Base-by-base conservation (phyloP, 2,797 vertebrate genomes). In the Platyrinchus mystaceus region DNA sequence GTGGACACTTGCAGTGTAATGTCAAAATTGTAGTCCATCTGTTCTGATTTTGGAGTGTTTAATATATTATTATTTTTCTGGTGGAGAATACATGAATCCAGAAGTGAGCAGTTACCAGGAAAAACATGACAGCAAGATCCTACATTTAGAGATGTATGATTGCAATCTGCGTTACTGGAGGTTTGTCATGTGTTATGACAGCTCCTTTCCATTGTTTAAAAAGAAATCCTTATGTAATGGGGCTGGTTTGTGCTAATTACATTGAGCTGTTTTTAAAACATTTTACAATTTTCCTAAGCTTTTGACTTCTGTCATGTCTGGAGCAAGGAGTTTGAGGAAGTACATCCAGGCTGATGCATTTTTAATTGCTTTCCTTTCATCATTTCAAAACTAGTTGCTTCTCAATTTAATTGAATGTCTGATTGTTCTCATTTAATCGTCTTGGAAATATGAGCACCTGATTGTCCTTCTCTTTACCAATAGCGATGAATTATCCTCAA, bases 321-420 rank as follows among this genome's bases (percentile, higher is more conserved):
- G 55, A 78, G 26, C 47, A 73, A 66, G 69, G 36, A 63, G 36
- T 62, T 69, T 74, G 58, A 87, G 50, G 23, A n/a, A 55, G 12
- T 66, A 39, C 36, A 47, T 73, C 19, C 62, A 64, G 26, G 18
- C 46, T 41, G 50, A 71, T 94, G 58, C 46, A 59, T 86, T 95
- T 96, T 92, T 83, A 69, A 83, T 85, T 79, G 59, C 47, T 89
- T 94, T 91, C 63, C 32, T 92, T 92, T 87, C 49, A 73, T 90
- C 46, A 47, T 77, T 89, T 83, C 82, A 89, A 74, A 91, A 85
- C 34, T 39, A 30, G 17, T 55, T 85, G 53, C 62, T 83, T 86
- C 80, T 92, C 10, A 1, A 43, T 32, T 88, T 84, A 70, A 92
- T 70, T 69, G 58, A 73, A n/a, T 46, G 14, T 75, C 39, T 84